These are phyloP conservation scores for Patiria pectinifera DNA, from an alignment of 53 echinoderm and acorn worm genomes.

Conservation along the genomic window DNA sequence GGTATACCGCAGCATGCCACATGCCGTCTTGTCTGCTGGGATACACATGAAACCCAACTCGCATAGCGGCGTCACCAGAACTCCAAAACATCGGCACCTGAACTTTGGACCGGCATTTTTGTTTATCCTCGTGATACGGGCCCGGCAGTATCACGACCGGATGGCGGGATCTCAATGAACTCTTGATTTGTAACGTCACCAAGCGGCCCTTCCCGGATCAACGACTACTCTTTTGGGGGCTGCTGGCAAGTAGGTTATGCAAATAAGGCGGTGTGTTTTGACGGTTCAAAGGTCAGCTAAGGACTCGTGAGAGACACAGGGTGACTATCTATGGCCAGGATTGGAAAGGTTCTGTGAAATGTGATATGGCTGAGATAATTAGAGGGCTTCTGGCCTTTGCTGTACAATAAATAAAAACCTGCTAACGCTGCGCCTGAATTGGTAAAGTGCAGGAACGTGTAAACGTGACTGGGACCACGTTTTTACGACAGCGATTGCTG, in stretches of 20 bases:
- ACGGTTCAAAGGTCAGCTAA: conserved; percentile 32
- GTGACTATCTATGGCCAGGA: neutral
- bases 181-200: conserved; percentile 18
- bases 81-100: conserved; percentile 7
- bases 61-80: neutral
- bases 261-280: conserved; percentile 10
- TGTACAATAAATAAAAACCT: neutral
- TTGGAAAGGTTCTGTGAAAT: neutral
- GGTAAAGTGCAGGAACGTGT: neutral
- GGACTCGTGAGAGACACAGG: neutral
- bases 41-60: conserved; percentile 51
- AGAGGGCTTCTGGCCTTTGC: conserved; percentile 10
- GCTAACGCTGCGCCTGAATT: neutral
- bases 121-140: conserved; percentile 24
- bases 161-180: conserved; percentile 47
- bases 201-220: neutral
- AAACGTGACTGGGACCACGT: conserved; percentile 32
- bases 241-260: conserved; percentile 29
- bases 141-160: conserved; percentile 13
- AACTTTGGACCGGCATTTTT: conserved; percentile 53
- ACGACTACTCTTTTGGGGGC: neutral
- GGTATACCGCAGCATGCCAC: conserved; percentile 16
- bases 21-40: neutral
- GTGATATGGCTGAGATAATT: neutral
- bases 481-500: neutral